These are phyloP conservation scores for Rhodinocichla rosea DNA, from an alignment of 2,113 vertebrate genomes.

Conservation along the genomic window DNA sequence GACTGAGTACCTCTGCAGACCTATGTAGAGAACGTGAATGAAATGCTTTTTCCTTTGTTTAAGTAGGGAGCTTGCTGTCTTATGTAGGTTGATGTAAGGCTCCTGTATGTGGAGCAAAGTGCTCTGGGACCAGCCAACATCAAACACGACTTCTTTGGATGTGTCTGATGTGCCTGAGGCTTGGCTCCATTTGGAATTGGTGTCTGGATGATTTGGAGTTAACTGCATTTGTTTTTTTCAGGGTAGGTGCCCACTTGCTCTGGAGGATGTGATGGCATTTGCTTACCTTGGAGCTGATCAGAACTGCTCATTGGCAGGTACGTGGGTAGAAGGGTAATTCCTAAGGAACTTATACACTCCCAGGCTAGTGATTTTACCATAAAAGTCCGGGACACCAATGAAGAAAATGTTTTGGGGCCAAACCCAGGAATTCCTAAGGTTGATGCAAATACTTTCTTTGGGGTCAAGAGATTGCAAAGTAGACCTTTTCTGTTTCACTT, in stretches of 20 bases:
- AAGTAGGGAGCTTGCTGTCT: not conserved
- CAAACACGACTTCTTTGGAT: not conserved
- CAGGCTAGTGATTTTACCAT: not conserved
- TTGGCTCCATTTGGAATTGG: not conserved
- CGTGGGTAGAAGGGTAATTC: not conserved
- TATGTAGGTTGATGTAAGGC: not conserved
- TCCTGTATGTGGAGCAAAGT: not conserved
- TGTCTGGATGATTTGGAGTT: not conserved
- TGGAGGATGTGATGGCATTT: not conserved
- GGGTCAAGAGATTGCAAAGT: not conserved
- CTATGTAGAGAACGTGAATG: fast-evolving
- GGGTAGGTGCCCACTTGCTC: not conserved
- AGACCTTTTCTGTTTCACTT: not conserved
- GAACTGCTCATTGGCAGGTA: not conserved
- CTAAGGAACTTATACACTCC: not conserved
- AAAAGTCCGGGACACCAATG: not conserved
- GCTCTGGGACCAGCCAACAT: not conserved
- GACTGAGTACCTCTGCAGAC: not conserved
- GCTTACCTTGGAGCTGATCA: not conserved
- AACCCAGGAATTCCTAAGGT: not conserved
- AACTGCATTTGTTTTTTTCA: not conserved
- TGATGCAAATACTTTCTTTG: not conserved
- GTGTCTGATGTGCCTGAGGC: not conserved
- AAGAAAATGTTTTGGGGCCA: not conserved
- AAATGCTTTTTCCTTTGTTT: not conserved